These are phyloP conservation scores for Onychomys torridus DNA, from an alignment of 2,797 vertebrate species.

Conservation along the genomic window DNA sequence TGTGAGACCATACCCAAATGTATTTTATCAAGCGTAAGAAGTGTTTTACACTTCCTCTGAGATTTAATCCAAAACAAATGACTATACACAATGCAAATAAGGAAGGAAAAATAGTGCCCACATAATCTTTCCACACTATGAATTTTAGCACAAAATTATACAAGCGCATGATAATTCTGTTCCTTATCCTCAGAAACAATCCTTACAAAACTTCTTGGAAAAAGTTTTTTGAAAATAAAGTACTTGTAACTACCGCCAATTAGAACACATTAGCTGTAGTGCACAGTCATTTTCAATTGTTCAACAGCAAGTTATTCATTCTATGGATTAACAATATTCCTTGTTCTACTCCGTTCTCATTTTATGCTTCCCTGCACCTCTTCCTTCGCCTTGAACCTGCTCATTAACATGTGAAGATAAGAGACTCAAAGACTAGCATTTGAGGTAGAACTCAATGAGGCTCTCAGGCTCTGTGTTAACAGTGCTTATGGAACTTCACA, in stretches of 20 bases:
- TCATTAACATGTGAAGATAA: conserved; percentile 58
- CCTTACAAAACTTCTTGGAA: conserved; percentile 44
- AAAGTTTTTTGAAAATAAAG: conserved; percentile 26
- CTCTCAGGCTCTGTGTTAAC: neutral
- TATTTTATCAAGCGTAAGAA: conserved; percentile 48
- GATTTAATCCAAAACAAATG: conserved; percentile 16
- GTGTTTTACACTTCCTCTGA: conserved; percentile 12
- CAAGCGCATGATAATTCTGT: neutral
- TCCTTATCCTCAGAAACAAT: neutral
- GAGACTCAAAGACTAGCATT: neutral
- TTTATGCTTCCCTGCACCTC: conserved; percentile 54
- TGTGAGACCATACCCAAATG: neutral
- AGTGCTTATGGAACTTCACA: neutral
- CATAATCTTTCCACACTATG: neutral
- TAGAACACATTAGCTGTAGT: conserved; percentile 62
- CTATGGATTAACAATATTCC: conserved; percentile 36
- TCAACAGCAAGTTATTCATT: neutral
- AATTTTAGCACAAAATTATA: neutral
- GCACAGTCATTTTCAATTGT: neutral
- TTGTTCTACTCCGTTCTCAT: conserved; percentile 61
- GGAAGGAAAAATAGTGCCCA: neutral
- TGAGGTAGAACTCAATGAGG: neutral
- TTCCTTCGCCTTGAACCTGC: conserved; percentile 26
- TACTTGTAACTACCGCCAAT: conserved; percentile 55
- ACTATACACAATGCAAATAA: conserved; percentile 36